A percentile compares a stretch with the other conserved stretches of the same genome.
Evolutionary conservation across 2,797 vertebrate species (phyloP).

Genomic region (Takifugu rubripes): DNA sequence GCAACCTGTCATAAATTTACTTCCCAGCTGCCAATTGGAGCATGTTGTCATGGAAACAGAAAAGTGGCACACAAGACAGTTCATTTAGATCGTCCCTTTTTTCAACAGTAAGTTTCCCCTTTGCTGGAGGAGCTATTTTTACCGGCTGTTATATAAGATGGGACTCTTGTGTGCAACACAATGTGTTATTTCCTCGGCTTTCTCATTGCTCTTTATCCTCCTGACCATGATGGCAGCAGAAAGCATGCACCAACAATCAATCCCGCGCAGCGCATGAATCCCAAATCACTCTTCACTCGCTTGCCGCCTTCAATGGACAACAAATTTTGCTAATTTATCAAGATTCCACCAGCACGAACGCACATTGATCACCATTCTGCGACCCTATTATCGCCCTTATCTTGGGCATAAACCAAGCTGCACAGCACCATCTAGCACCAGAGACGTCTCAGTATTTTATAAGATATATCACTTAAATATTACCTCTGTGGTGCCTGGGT

Average conservation of each 20-base stretch:
- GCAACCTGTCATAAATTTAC: constrained; percentile 41
- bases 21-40: constrained; percentile 48
- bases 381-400: too few relatives aligned
- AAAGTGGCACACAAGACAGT: constrained; percentile 66
- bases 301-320: constrained; percentile 17
- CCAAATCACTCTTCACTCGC: not conserved
- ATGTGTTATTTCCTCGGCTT: constrained; percentile 33
- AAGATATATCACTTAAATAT: not conserved
- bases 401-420: too few relatives aligned
- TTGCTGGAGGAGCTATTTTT: constrained; percentile 72
- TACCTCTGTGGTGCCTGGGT: constrained; percentile 4
- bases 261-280: not conserved
- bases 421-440: not conserved
- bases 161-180: constrained; percentile 42
- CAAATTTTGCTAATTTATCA: constrained; percentile 34
- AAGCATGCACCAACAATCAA: constrained; percentile 10
- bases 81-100: constrained; percentile 42
- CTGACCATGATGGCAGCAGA: constrained; percentile 19
- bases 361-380: too few relatives aligned
- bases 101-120: constrained; percentile 57
- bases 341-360: not conserved
- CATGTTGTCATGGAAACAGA: constrained; percentile 77
- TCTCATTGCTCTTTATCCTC: constrained; percentile 27
- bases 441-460: not conserved
- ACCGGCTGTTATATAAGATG: constrained; percentile 72